phyloP scores from a whole-genome alignment of 2,797 vertebrate genomes.

The Anguilla obscura region DNA sequence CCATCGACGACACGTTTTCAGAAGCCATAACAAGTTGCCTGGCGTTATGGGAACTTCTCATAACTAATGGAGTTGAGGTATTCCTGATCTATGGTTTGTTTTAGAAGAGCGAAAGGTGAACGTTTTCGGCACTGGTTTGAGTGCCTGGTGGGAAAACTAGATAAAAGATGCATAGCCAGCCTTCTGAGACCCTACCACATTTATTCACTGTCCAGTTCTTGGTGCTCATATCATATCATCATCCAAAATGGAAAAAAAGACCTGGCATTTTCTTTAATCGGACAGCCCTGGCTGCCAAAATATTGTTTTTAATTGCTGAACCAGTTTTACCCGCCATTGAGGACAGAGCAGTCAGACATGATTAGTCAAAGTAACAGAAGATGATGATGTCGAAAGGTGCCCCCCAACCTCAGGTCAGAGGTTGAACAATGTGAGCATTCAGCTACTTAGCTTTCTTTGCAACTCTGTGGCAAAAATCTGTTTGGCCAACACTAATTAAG shows the following conservation, averaged over 20 bases:
- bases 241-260: neutral
- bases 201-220: neutral
- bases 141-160: neutral
- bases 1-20: neutral
- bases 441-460: conserved; percentile 86
- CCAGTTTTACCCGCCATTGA: conserved; percentile 20
- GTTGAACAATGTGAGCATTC: conserved; percentile 84
- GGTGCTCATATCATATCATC: conserved; percentile 29
- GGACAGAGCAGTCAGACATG: conserved; percentile 22
- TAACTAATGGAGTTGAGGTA: neutral
- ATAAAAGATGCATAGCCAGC: neutral
- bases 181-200: neutral
- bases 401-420: conserved; percentile 73
- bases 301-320: conserved; percentile 33
- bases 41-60: neutral
- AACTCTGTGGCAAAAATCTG: conserved; percentile 82
- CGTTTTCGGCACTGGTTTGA: neutral
- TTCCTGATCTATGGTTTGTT: neutral
- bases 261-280: conserved; percentile 24
- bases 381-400: conserved; percentile 74
- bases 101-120: conserved; percentile 1
- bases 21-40: neutral
- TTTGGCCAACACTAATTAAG: conserved; percentile 87
- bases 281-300: conserved; percentile 15
- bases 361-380: conserved; percentile 67